These are phyloP conservation scores for Cydia fagiglandana DNA, from an alignment of 1,140 invertebrate species.

Conservation along the genomic window DNA sequence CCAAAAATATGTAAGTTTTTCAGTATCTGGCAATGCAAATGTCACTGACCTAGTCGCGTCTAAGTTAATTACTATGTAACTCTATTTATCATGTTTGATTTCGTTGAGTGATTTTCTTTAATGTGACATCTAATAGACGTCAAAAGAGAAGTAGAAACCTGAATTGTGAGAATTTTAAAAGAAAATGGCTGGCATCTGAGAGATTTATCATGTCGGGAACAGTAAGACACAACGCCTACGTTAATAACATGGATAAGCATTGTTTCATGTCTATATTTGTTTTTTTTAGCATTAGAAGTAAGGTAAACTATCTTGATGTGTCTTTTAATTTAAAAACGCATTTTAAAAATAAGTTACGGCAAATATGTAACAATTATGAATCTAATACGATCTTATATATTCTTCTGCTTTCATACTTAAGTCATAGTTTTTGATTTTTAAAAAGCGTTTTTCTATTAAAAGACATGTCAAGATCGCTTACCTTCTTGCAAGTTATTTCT, in stretches of 20 bases:
- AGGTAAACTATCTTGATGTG: too few relatives aligned
- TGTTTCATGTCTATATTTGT: slow-evolving; percentile 9
- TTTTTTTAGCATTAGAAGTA: too few relatives aligned
- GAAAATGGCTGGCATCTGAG: slow-evolving; percentile 20
- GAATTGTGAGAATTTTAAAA: slow-evolving; percentile 19
- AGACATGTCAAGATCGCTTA: too few relatives aligned
- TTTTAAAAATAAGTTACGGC: too few relatives aligned
- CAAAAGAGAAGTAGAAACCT: slow-evolving; percentile 19
- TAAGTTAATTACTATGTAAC: not conserved
- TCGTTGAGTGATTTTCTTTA: not conserved
- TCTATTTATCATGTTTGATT: slow-evolving; percentile 7
- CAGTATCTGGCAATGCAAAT: not conserved
- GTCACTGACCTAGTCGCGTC: not conserved
- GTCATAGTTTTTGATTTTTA: too few relatives aligned
- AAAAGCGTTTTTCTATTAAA: too few relatives aligned
- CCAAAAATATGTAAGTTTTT: not conserved
- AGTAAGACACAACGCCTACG: slow-evolving; percentile 25
- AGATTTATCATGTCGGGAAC: slow-evolving; percentile 26
- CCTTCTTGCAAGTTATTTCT: too few relatives aligned
- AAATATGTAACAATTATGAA: too few relatives aligned
- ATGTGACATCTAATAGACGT: slow-evolving; percentile 11
- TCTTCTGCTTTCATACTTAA: too few relatives aligned
- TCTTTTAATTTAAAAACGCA: too few relatives aligned
- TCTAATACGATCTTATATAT: too few relatives aligned
- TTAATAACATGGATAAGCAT: slow-evolving; percentile 14